These are phyloP conservation scores for Battus philenor DNA, from an alignment of 1,140 invertebrate genomes.

Conservation along the genomic window DNA sequence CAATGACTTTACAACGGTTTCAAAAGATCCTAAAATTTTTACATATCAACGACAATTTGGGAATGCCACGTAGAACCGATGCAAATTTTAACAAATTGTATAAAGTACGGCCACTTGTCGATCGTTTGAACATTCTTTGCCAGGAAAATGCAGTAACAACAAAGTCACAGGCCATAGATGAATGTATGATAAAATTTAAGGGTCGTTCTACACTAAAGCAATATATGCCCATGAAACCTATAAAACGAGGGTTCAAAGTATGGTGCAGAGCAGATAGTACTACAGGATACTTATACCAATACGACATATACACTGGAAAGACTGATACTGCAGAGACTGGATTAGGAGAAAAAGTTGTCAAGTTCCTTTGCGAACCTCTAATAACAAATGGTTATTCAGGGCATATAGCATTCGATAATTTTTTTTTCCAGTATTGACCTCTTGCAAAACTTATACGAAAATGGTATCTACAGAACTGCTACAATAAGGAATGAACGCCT, in stretches of 20 bases:
- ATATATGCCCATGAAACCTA: constrained; percentile 64
- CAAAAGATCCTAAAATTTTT: constrained; percentile 15
- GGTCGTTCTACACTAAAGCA: constrained; percentile 49
- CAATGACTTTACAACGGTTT: constrained; percentile 13
- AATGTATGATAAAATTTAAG: constrained; percentile 48
- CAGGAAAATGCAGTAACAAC: not conserved
- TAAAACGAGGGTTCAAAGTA: constrained; percentile 63
- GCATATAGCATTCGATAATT: constrained; percentile 12
- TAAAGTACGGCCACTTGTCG: constrained; percentile 15
- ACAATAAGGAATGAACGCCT: constrained; percentile 13
- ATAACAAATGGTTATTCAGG: not conserved
- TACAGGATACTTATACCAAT: constrained; percentile 20
- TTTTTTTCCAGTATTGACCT: constrained; percentile 8
- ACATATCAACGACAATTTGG: constrained; percentile 18
- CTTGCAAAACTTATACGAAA: constrained; percentile 14
- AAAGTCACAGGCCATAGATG: constrained; percentile 24
- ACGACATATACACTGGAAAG: constrained; percentile 24
- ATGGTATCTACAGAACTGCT: constrained; percentile 7
- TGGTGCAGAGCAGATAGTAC: constrained; percentile 36
- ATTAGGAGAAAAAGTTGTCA: constrained; percentile 21
- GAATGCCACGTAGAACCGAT: constrained; percentile 8
- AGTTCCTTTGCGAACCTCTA: constrained; percentile 8
- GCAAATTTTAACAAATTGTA: constrained; percentile 11
- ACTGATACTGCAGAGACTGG: constrained; percentile 18
- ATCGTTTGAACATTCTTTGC: not conserved